Base-by-base conservation (phyloP, 2,797 vertebrate genomes). In the Mionectes olivaceus region DNA sequence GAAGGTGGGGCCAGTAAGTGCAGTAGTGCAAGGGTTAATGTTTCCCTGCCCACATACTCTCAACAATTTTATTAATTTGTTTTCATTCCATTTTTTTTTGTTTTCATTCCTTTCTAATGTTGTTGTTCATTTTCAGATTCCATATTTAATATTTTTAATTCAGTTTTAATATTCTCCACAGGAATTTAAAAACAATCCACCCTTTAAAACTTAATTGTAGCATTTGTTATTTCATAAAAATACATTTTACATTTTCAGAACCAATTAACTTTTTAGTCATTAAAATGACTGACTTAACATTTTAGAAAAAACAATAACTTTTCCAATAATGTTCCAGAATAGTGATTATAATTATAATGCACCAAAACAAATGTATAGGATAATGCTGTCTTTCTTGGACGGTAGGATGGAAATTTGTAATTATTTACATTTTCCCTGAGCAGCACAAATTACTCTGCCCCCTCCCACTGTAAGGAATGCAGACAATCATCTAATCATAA, bases 121-220 rank as follows among this genome's bases (percentile, higher is more conserved):
- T 93, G 70, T 93, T 75, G 50, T 88, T 92, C 87, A 76, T 75
- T 81, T 94, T 92, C 69, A 81, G 65, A 93, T 83, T 83, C 59
- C 76, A 73, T 85, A 92, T 94, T 94, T 89, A 93, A 87, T 83
- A 92, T 71, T 92, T 94, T 92, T 69, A 94, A 92, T 95, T 91
- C 57, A 22, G 47, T 90, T 96, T 95, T 92, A 95, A 91, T 95
- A 86, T 78, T 50, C 69, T 89, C 90, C 83, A 70, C 68, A 95
- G 81, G 90, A 95, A 95, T 93, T 93, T 77, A 12, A 93, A 95
- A 97, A 96, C 90, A 94, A 86, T 76, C 50, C 69, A 83, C 69
- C 85, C 75, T 87, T 89, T 83, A 89, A 92, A 89, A 83, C 35
- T 55, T 78, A 83, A 88, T 87, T 85, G 71, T 59, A 89, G 35